phyloP scores from a whole-genome alignment of 2,113 vertebrate species.

The Erythrocercus mccallii region DNA sequence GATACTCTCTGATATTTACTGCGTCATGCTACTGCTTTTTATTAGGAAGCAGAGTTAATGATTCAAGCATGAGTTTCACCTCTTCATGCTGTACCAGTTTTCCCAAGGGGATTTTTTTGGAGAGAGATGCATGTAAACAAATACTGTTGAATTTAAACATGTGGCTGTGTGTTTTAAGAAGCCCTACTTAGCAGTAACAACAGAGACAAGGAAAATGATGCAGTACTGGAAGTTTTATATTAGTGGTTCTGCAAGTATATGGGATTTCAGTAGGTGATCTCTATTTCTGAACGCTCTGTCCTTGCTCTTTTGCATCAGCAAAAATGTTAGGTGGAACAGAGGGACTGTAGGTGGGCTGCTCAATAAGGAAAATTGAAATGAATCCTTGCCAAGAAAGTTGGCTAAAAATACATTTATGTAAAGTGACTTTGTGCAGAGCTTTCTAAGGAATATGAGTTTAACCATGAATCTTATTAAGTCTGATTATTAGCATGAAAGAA shows the following conservation, averaged over 20 bases:
- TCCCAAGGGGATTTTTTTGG: background rate
- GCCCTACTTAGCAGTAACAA: background rate
- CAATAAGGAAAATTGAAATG: background rate
- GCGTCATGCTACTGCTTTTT: background rate
- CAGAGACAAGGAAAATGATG: background rate
- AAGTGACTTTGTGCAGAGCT: background rate
- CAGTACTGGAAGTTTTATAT: background rate
- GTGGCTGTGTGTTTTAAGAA: background rate
- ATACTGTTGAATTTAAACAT: background rate
- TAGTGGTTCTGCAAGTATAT: background rate
- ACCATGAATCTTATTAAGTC: background rate
- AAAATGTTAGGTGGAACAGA: background rate
- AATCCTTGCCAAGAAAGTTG: background rate
- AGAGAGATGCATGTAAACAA: constrained; percentile 1
- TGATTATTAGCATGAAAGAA: background rate
- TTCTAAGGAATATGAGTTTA: background rate
- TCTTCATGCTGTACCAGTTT: background rate
- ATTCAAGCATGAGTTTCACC: background rate
- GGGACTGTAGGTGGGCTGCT: background rate
- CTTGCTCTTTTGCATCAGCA: background rate
- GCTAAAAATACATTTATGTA: background rate
- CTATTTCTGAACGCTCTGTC: background rate
- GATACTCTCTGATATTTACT: background rate
- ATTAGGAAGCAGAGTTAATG: constrained; percentile 7
- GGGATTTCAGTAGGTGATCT: background rate